A percentile compares a stretch with the other conserved stretches of the same genome.
These are phyloP conservation scores for Mycalesis mineus DNA, from an alignment of 2,888 invertebrate species.

Conservation along the genomic window DNA sequence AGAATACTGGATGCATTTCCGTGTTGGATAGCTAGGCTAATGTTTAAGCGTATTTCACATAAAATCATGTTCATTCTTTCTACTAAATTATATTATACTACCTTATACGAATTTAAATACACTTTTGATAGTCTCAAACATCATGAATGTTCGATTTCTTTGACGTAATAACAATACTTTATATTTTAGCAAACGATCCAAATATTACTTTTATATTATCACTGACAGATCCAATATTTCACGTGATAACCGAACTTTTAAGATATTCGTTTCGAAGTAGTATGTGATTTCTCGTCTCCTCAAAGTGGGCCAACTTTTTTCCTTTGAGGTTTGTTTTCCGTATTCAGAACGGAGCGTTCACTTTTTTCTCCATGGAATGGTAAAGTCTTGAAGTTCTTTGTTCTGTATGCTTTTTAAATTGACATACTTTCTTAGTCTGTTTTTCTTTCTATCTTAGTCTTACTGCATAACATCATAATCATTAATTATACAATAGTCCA, in stretches of 20 bases:
- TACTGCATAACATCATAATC: not conserved
- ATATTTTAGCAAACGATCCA: slow-evolving; percentile 23
- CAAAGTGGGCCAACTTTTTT: slow-evolving; percentile 37
- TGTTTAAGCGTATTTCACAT: too few relatives aligned
- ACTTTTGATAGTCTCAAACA: not conserved
- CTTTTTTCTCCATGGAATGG: slow-evolving; percentile 19
- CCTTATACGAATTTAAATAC: too few relatives aligned
- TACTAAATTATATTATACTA: too few relatives aligned
- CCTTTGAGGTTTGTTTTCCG: slow-evolving; percentile 20
- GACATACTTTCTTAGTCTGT: slow-evolving; percentile 1
- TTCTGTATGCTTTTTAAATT: slow-evolving; percentile 6
- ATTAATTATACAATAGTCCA: too few relatives aligned
- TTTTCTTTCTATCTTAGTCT: not conserved
- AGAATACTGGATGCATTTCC: too few relatives aligned
- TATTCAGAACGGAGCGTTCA: slow-evolving; percentile 20
- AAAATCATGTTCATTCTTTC: too few relatives aligned
- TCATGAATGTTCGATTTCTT: not conserved
- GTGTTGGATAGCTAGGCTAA: too few relatives aligned
- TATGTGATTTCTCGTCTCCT: slow-evolving; percentile 29
- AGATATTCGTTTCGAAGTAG: slow-evolving; percentile 20
- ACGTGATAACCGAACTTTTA: slow-evolving; percentile 32
- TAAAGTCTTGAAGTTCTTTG: slow-evolving; percentile 12
- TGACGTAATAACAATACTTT: not conserved
- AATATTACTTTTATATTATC: slow-evolving; percentile 26
- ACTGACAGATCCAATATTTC: slow-evolving; percentile 38